These are phyloP conservation scores for Ochropacha duplaris DNA, from an alignment of 2,888 invertebrate genomes.

Conservation along the genomic window DNA sequence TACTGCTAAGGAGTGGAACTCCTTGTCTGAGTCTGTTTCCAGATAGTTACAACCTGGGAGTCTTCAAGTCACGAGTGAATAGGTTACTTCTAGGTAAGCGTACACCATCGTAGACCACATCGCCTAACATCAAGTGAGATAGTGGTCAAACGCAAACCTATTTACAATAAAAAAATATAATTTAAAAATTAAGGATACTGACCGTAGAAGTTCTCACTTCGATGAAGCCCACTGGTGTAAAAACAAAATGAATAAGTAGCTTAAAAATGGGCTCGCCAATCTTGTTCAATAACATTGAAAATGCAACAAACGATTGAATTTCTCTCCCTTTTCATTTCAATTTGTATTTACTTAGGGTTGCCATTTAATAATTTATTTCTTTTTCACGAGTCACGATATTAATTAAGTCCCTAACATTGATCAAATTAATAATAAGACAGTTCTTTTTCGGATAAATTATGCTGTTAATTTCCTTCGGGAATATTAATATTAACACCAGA, in stretches of 20 bases:
- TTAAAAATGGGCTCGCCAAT: conserved; percentile 10
- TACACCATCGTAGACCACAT: too few species aligned
- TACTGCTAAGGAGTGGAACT: too few species aligned
- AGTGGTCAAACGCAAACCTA: too few species aligned
- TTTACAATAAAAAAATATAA: too few species aligned
- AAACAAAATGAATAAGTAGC: conserved; percentile 11
- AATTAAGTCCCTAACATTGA: neutral
- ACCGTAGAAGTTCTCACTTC: too few species aligned
- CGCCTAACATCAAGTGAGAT: too few species aligned
- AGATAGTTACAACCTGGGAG: too few species aligned
- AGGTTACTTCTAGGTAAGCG: too few species aligned
- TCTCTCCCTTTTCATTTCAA: conserved; percentile 42
- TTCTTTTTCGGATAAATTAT: neutral
- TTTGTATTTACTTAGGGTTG: conserved; percentile 36
- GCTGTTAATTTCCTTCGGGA: neutral
- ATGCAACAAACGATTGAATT: conserved; percentile 56
- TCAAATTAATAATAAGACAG: neutral
- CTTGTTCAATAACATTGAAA: conserved; percentile 43
- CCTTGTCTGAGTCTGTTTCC: too few species aligned
- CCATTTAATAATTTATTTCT: conserved; percentile 6
- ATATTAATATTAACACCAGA: neutral
- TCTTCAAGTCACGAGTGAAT: too few species aligned
- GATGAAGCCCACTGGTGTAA: too few species aligned
- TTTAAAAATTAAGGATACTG: too few species aligned
- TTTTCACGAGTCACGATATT: neutral